These are phyloP conservation scores for Gymnorhina tibicen DNA, from an alignment of 2,113 vertebrate species.

Conservation along the genomic window DNA sequence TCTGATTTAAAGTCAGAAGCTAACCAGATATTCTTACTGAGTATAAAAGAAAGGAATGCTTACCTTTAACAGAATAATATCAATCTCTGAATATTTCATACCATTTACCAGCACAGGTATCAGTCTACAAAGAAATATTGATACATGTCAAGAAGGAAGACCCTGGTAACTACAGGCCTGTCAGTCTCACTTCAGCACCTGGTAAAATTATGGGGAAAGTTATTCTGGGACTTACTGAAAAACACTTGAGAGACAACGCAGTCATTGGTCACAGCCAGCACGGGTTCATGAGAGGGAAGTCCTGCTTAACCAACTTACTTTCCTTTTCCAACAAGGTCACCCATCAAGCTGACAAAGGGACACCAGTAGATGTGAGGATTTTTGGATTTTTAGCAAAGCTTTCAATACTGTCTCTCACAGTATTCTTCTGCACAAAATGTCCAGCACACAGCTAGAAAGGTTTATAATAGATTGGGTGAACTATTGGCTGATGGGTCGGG, in stretches of 20 bases:
- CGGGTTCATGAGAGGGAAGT: background rate
- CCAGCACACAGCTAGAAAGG: background rate
- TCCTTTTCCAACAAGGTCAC: background rate
- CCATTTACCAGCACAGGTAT: constrained; percentile 94
- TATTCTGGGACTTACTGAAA: background rate
- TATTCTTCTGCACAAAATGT: background rate
- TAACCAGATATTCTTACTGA: background rate
- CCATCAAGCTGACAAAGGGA: background rate
- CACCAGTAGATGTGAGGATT: background rate
- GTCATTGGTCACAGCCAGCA: background rate
- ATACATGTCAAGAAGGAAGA: constrained; percentile 9
- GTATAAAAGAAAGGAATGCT: constrained; percentile 39
- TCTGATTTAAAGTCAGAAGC: background rate
- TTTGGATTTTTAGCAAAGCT: background rate
- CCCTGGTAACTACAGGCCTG: background rate
- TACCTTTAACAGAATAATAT: constrained; percentile 96
- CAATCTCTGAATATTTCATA: constrained; percentile 97
- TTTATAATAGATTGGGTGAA: background rate
- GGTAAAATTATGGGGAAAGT: background rate
- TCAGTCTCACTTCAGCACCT: background rate
- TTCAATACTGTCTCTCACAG: background rate
- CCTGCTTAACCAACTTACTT: background rate
- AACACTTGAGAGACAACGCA: background rate
- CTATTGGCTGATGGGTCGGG: background rate
- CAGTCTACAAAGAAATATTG: constrained; percentile 75